These are phyloP conservation scores for Cacatua alba DNA, from an alignment of 2,113 vertebrate genomes.

Conservation along the genomic window DNA sequence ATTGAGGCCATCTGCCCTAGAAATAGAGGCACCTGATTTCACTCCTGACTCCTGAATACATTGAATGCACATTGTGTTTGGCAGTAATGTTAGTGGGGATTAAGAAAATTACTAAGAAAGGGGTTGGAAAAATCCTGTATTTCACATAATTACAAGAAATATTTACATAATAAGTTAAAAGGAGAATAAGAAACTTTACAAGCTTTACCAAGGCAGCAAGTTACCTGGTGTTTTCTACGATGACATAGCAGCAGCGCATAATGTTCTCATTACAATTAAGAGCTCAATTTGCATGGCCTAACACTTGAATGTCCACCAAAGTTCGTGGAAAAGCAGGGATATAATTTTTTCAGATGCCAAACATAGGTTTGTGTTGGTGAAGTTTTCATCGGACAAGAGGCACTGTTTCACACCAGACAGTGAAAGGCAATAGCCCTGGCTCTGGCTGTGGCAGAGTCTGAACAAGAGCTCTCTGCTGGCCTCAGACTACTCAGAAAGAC, in stretches of 20 bases:
- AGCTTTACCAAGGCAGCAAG: neutral
- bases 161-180: neutral
- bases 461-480: neutral
- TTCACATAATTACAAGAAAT: neutral
- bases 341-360: neutral
- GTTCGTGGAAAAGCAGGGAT: neutral
- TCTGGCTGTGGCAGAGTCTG: neutral
- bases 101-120: neutral
- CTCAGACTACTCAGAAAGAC: neutral
- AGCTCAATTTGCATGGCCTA: neutral
- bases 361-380: neutral
- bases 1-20: neutral
- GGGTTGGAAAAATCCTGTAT: neutral
- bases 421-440: accelerated
- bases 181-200: neutral
- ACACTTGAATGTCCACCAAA: neutral
- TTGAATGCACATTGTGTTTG: neutral
- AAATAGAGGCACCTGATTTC: neutral
- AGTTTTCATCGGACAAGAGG: neutral
- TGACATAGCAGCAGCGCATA: neutral
- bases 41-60: neutral
- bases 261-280: neutral
- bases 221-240: neutral
- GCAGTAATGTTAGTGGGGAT: neutral
- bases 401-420: accelerated